Evolutionary conservation across 2,888 invertebrate genomes (phyloP), one percentile per base, ranked within the genome.

Genomic region (Metopia argyrocephala): DNA sequence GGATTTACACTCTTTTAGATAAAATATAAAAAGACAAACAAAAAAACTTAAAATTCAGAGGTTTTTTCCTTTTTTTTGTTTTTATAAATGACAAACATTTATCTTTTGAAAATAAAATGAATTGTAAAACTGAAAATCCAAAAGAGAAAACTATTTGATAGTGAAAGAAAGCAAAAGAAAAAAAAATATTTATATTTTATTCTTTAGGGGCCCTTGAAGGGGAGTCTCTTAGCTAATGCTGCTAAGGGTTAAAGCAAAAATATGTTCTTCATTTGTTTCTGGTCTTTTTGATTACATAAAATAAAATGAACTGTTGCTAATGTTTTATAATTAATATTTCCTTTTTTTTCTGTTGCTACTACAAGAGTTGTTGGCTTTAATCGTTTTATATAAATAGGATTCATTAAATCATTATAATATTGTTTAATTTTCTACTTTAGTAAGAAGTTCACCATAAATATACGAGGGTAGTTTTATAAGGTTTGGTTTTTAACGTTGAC

Each of bases 51-150:
- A 38, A 12, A 64, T 68, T 21, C 38, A 45, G 62, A 61, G 69
- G 62, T 71, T 65, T 74, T 74, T n/a, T n/a, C n/a, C n/a, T n/a
- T n/a, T n/a, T n/a, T n/a, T n/a, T n/a, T n/a, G n/a, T n/a, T n/a
- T 78, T 75, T 78, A 78, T 78, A 81, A 81, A 81, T 81, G 74
- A 57, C 20, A 59, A 75, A 57, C 81, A 78, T 78, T 81, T 78
- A 70, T 81, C 81, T 81, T 56, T 38, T 38, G 38, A 38, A 38
- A 38, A 38, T 38, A 38, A 38, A 38, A 0, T 38, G 38, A 38
- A 12, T 3, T 3, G 15, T 9, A 38, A 38, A 38, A 31, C 12
- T 12, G 12, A 7, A 38, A 31, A 31, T 7, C 31, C 9, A 31
- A 31, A 31, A 38, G 12, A 1, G 2, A 38, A 38, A 38, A 38